Percentiles rank a stretch among this genome's conserved stretches.
These are phyloP conservation scores for Trissolcus brochymenae DNA, from an alignment of 2,888 invertebrate species.

Conservation along the genomic window DNA sequence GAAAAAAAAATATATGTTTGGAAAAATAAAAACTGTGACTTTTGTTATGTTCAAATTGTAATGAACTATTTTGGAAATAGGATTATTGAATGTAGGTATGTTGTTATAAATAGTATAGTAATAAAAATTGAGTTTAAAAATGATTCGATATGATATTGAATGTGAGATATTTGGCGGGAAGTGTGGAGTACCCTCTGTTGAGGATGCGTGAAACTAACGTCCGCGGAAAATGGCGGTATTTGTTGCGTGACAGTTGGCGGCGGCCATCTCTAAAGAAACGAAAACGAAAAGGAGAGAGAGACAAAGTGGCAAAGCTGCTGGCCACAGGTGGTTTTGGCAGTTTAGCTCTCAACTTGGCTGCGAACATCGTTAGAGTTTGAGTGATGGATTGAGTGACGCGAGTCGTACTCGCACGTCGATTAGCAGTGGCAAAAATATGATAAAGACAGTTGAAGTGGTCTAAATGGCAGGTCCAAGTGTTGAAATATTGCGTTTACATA, in stretches of 20 bases:
- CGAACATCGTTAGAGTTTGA: slow-evolving; percentile 8
- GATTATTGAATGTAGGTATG: too few relatives aligned
- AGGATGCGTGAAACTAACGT: not conserved
- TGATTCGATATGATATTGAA: too few relatives aligned
- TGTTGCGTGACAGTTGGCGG: slow-evolving; percentile 7
- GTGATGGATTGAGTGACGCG: slow-evolving; percentile 25
- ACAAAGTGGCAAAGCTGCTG: not conserved
- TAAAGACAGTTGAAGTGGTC: slow-evolving; percentile 28
- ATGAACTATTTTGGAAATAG: too few relatives aligned
- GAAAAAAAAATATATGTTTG: too few relatives aligned
- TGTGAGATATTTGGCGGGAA: slow-evolving; percentile 4
- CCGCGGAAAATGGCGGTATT: not conserved
- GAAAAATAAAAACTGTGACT: too few relatives aligned
- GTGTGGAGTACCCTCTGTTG: not conserved
- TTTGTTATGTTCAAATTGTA: too few relatives aligned
- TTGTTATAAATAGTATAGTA: too few relatives aligned
- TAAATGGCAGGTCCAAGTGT: slow-evolving; percentile 23
- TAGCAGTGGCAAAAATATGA: slow-evolving; percentile 27
- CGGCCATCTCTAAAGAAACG: not conserved
- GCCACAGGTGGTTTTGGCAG: slow-evolving; percentile 40
- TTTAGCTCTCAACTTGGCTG: slow-evolving; percentile 2
- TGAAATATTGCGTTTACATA: slow-evolving; percentile 21
- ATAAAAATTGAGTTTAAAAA: too few relatives aligned
- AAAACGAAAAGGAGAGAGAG: too few relatives aligned
- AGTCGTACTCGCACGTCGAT: slow-evolving; percentile 8